Conservation (phyloP, 2,113 vertebrate species). For the Bathybates hornii region DNA sequence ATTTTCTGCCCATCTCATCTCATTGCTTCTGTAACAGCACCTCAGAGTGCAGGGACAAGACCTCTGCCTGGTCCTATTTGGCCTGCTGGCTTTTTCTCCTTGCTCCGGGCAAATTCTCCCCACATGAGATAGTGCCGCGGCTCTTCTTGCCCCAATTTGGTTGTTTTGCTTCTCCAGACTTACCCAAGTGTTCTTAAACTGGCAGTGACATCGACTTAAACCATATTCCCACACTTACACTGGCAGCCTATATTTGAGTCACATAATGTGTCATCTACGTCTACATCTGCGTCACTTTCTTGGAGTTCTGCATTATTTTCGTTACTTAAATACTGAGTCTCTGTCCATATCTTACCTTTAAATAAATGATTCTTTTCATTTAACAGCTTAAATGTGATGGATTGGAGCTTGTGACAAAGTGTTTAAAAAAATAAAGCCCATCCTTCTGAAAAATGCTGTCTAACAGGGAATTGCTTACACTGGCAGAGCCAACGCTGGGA, state of each 20-base stretch:
- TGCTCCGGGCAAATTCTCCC: neutral
- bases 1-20: neutral
- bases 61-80: constrained; percentile 30
- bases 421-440: neutral
- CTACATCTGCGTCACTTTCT: neutral
- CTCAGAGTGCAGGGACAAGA: constrained; percentile 14
- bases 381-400: neutral
- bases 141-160: neutral
- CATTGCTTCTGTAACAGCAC: constrained; percentile 1
- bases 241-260: neutral
- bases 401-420: neutral
- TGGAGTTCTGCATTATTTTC: neutral
- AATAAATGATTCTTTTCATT: neutral
- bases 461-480: neutral
- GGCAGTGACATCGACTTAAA: neutral
- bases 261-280: neutral
- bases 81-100: neutral
- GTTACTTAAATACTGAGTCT: neutral
- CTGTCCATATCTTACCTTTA: neutral
- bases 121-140: neutral
- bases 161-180: neutral
- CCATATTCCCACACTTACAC: neutral
- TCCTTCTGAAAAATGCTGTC: neutral
- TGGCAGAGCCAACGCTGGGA: neutral
- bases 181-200: neutral